Evolutionary conservation across 2,888 invertebrate species (phyloP), one percentile per base, ranked within the genome.

Genomic region (Cephalotes varians): DNA sequence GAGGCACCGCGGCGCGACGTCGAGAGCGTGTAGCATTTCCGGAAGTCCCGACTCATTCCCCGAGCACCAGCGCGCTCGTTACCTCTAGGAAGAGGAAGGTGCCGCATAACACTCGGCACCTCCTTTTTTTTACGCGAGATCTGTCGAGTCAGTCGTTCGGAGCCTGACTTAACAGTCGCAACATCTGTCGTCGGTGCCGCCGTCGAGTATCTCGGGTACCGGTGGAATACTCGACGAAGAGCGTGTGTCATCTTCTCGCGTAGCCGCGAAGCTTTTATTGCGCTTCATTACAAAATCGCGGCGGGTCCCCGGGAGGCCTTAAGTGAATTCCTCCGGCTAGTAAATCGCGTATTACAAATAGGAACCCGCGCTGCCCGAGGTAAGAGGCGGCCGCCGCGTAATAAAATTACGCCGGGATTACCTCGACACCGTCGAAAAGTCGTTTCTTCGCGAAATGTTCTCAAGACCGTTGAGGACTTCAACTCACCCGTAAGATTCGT

Each of bases 71-170:
- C 56, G 79, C 76, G 73, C 89, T 88, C 90, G 90, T 91, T 89
- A 88, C 90, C 85, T 90, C 89, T 85, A 88, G 91, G 91, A 91
- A 91, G 91, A 89, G 88, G 86, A 88, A 89, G 89, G 86, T 85
- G 86, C 87, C 86, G 89, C 84, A 85, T 85, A 86, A 90, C 81
- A 85, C 85, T 83, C 69, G 62, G 56, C 34, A 4, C 44, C 31
- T 21, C 60, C 44, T 49, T 56, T 72, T 85, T 88, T 79, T 64
- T 82, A 60, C 72, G 67, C 84, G 86, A 92, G 93, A 93, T 92
- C 87, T 92, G 93, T 91, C 91, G 93, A 93, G 93, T 93, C 93
- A 93, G 89, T 86, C 86, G 87, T 86, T 88, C 73, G 76, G 74
- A 85, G 86, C 86, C 85, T 85, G 84, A 87, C 90, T 88, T 82